Evolutionary conservation across 2,888 invertebrate genomes (phyloP), one percentile per base, ranked within the genome.

Genomic region (Catotricha subobsoleta): DNA sequence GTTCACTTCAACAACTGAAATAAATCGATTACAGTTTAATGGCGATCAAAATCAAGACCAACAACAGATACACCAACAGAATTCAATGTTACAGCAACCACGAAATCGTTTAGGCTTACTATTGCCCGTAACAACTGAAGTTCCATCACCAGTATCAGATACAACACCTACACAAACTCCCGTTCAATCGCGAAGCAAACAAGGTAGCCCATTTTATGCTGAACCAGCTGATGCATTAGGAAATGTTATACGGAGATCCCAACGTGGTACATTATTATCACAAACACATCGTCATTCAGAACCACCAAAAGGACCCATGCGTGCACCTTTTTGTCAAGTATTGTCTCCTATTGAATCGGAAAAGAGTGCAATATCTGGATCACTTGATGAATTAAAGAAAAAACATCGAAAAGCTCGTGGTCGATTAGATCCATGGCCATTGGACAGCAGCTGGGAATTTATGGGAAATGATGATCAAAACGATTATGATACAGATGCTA

Each of bases 381-480:
- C 61, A 42, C 47, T 62, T 51, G 54, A 65, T 51, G 57, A 59
- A 48, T 49, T 67, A 47, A 59, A 62, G 39, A 72, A 70, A 59
- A 67, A 67, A 51, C 70, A 71, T 34, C 61, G 61, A 54, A 64
- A 54, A n/a, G 50, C 55, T 6, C 51, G 60, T 3, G 59, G 57
- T 41, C 58, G 59, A 19, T 52, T 59, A 42, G 68, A 68, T 43
- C 73, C 79, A 45, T 87, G 87, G 86, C 76, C 82, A 48, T 73
- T 88, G 45, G 87, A 87, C 62, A 84, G 83, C 52, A 83, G 86
- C 61, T 87, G 87, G 87, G 84, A 86, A 60, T 88, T 86, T 59
- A 80, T 84, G 62, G 77, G 80, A 71, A 69, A 71, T 40, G 54
- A 50, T 36, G 50, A 52, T 15, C 56, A 54, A 28, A 57, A 54